Evolutionary conservation across 2,797 vertebrate genomes (phyloP).

Genomic region (Centroberyx gerrardi): DNA sequence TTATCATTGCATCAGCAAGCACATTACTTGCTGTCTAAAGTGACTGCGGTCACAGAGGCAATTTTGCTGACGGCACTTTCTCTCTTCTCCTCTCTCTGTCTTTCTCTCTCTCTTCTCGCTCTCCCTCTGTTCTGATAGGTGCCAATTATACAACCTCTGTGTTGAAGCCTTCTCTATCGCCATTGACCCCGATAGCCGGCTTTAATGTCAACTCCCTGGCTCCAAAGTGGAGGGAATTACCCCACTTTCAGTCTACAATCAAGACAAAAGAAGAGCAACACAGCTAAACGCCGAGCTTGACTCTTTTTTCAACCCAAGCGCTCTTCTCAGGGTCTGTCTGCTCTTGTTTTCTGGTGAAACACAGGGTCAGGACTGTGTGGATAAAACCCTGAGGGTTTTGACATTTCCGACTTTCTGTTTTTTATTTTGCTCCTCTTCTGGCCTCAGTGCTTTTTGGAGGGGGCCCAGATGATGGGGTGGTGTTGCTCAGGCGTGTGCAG

Average conservation of each 20-base stretch:
- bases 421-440: conserved; percentile 57
- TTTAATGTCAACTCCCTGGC: conserved; percentile 83
- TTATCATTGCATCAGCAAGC: conserved; percentile 74
- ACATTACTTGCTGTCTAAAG: conserved; percentile 73
- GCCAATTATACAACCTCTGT: conserved; percentile 78
- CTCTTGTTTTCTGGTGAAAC: conserved; percentile 68
- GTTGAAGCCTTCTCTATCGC: conserved; percentile 78
- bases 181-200: conserved; percentile 79
- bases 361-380: conserved; percentile 72
- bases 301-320: conserved; percentile 51
- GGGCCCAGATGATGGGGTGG: conserved; percentile 89
- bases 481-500: conserved; percentile 78
- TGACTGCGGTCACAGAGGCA: conserved; percentile 74
- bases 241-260: conserved; percentile 80
- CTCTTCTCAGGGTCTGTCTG: conserved; percentile 63
- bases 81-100: conserved; percentile 74
- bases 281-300: conserved; percentile 74
- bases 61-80: conserved; percentile 82
- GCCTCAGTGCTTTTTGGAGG: conserved; percentile 62
- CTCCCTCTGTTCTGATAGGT: conserved; percentile 84
- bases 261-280: conserved; percentile 65
- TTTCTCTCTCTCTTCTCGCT: conserved; percentile 72
- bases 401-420: conserved; percentile 70
- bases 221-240: conserved; percentile 87
- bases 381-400: conserved; percentile 77